A percentile compares a stretch with the other conserved stretches of the same genome.
phyloP scores from a whole-genome alignment of 1,140 invertebrate genomes.

The Aethina tumida region DNA sequence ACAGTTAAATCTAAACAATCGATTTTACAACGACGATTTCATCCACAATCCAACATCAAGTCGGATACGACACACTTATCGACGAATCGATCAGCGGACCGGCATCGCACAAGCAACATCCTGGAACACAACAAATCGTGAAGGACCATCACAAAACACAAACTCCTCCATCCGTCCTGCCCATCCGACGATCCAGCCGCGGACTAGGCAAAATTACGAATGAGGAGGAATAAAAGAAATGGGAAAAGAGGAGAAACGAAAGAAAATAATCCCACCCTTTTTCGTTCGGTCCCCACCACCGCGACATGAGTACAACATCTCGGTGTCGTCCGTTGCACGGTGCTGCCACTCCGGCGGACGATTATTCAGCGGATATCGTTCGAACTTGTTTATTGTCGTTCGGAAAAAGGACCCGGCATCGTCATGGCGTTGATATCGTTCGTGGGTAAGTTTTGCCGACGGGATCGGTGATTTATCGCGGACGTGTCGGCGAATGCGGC shows the following conservation, averaged over 20 bases:
- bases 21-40: too few species aligned
- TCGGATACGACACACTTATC: too few species aligned
- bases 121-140: too few species aligned
- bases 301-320: background rate
- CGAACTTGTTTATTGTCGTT: conserved; percentile 19
- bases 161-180: too few species aligned
- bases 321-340: conserved; percentile 6
- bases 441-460: conserved; percentile 4
- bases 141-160: too few species aligned
- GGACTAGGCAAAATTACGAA: background rate
- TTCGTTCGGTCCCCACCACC: conserved; percentile 5
- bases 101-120: too few species aligned
- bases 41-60: too few species aligned
- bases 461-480: too few species aligned
- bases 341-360: conserved; percentile 20
- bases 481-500: too few species aligned
- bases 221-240: conserved; percentile 3
- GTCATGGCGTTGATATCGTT: background rate
- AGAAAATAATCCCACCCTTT: conserved; percentile 6
- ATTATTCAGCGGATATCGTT: conserved; percentile 15
- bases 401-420: conserved; percentile 6
- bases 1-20: too few species aligned
- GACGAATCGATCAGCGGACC: too few species aligned
- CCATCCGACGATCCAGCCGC: background rate
- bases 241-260: too few species aligned